Conservation (phyloP, 2,113 vertebrate species). For the Lynx canadensis region DNA sequence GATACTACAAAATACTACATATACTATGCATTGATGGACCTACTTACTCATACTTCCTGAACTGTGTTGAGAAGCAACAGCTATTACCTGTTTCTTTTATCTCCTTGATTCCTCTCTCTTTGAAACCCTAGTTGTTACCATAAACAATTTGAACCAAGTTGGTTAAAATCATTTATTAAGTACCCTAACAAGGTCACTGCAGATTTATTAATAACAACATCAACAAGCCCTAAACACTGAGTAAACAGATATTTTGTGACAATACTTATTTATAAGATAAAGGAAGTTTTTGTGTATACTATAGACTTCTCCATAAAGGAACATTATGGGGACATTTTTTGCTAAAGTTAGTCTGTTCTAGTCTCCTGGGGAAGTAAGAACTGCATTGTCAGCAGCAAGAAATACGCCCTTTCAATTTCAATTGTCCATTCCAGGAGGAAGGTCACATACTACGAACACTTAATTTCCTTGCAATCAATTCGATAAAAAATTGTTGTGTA, state of each 20-base stretch:
- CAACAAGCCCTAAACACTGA: not conserved
- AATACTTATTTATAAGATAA: conserved; percentile 2
- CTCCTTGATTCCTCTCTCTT: not conserved
- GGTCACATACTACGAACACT: not conserved
- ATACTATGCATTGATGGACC: not conserved
- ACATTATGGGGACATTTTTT: conserved; percentile 16
- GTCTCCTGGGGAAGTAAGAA: conserved; percentile 3
- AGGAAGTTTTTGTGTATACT: not conserved
- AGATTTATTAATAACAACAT: not conserved
- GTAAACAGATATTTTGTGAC: not conserved
- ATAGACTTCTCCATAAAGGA: conserved; percentile 3
- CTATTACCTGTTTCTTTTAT: not conserved
- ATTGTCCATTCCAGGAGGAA: not conserved
- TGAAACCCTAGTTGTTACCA: not conserved
- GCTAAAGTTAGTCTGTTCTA: not conserved
- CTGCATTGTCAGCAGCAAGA: not conserved
- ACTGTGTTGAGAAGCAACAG: not conserved
- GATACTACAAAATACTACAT: not conserved
- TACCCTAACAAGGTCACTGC: not conserved
- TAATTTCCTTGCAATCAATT: conserved; percentile 41
- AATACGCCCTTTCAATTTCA: conserved; percentile 37
- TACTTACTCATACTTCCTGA: conserved; percentile 15
- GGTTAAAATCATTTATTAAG: conserved; percentile 23
- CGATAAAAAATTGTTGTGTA: not conserved
- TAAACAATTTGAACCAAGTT: conserved; percentile 28